Conservation (phyloP, 2,113 vertebrate genomes). For the Lathamus discolor region DNA sequence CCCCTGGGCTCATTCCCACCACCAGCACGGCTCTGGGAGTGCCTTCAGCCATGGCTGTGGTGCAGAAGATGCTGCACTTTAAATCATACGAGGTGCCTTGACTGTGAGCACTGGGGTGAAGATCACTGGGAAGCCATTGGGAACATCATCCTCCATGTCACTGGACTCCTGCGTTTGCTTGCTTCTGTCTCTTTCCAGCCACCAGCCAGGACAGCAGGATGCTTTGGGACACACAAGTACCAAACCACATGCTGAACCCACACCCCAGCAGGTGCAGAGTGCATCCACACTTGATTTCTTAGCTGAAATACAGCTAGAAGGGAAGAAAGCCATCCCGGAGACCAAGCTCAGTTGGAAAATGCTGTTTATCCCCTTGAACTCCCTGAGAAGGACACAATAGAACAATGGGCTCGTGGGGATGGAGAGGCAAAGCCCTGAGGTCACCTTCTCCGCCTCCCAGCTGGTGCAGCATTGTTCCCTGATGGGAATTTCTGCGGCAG, state of each 20-base stretch:
- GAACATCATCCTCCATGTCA: not conserved
- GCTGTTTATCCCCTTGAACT: constrained; percentile 62
- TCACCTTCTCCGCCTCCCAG: constrained; percentile 56
- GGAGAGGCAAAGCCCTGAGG: constrained; percentile 53
- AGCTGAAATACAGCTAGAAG: not conserved
- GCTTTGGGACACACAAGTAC: not conserved
- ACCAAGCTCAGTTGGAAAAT: not conserved
- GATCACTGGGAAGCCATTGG: not conserved
- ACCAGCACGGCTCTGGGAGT: not conserved
- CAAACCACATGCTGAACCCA: accelerated
- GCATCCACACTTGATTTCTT: not conserved
- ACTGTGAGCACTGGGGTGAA: not conserved
- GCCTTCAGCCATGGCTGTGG: not conserved
- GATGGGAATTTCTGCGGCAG: constrained; percentile 53
- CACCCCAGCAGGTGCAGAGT: not conserved
- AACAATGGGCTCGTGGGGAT: constrained; percentile 48
- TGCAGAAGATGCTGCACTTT: not conserved
- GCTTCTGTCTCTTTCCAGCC: not conserved
- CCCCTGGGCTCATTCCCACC: not conserved
- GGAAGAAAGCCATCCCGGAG: not conserved
- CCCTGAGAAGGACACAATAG: constrained; percentile 46
- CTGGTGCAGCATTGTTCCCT: constrained; percentile 66
- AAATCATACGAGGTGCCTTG: accelerated
- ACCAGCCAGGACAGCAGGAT: not conserved
- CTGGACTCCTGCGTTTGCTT: not conserved